Percentiles rank a stretch among this genome's conserved stretches.
Evolutionary conservation across 2,888 invertebrate species (phyloP).

Genomic region (Crocallis elinguaria): DNA sequence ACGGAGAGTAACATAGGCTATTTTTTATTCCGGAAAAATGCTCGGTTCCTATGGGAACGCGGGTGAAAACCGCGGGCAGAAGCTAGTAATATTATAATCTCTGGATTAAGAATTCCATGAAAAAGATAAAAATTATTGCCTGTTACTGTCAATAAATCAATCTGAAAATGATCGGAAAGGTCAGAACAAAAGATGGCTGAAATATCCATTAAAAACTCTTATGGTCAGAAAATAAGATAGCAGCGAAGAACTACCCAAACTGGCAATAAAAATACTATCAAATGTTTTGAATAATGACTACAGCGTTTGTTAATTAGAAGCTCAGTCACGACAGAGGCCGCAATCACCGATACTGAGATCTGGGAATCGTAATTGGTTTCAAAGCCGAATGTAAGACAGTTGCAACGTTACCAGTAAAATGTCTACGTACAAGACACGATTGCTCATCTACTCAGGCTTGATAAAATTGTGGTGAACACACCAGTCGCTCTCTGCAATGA

Average conservation of each 20-base stretch:
- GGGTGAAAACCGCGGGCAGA: too few relatives aligned
- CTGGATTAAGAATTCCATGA: too few relatives aligned
- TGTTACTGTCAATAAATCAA: not conserved
- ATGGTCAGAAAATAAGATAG: not conserved
- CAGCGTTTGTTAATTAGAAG: slow-evolving; percentile 37
- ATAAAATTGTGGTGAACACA: not conserved
- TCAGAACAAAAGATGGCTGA: not conserved
- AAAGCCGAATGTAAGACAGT: slow-evolving; percentile 26
- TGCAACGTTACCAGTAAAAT: slow-evolving; percentile 15
- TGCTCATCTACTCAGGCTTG: slow-evolving; percentile 7
- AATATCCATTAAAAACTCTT: not conserved
- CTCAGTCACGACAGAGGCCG: slow-evolving; percentile 36
- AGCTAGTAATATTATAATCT: too few relatives aligned
- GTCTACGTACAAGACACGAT: slow-evolving; percentile 8
- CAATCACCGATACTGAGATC: slow-evolving; percentile 36
- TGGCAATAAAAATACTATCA: slow-evolving; percentile 22
- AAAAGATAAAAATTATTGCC: not conserved
- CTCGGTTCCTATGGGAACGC: too few relatives aligned
- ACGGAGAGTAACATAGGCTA: too few relatives aligned
- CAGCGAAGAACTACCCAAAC: not conserved
- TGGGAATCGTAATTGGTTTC: slow-evolving; percentile 38
- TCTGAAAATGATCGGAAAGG: not conserved
- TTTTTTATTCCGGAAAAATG: too few relatives aligned
- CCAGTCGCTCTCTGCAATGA: too few relatives aligned
- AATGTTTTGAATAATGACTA: slow-evolving; percentile 29